Evolutionary conservation across 1,140 invertebrate genomes (phyloP).

Genomic region (Pristionchus pacificus): DNA sequence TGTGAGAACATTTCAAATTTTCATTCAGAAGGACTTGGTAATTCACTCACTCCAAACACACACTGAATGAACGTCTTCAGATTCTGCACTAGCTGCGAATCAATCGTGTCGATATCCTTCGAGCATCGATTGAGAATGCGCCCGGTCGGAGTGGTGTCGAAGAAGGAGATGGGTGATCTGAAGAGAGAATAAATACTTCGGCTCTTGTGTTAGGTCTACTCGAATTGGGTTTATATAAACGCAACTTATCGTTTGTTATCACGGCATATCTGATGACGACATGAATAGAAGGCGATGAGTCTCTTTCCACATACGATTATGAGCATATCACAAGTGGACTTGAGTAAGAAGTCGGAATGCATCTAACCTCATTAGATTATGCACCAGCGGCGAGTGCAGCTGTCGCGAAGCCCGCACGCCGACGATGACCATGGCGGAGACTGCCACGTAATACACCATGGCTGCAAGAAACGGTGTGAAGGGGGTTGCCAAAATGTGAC

Average conservation of each 20-base stretch:
- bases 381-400: constrained; percentile 74
- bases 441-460: constrained; percentile 32
- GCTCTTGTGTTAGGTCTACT: too few relatives aligned
- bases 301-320: too few relatives aligned
- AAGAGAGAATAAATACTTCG: too few relatives aligned
- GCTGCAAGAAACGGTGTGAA: constrained; percentile 31
- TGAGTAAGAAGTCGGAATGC: too few relatives aligned
- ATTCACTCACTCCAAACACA: too few relatives aligned
- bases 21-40: too few relatives aligned
- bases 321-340: too few relatives aligned
- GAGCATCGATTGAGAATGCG: constrained; percentile 70
- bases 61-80: too few relatives aligned
- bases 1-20: not conserved
- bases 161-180: constrained; percentile 65
- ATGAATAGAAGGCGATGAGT: too few relatives aligned
- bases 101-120: constrained; percentile 52
- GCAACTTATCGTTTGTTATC: too few relatives aligned
- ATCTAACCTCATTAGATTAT: constrained; percentile 71
- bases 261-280: too few relatives aligned
- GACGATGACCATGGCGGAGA: constrained; percentile 43
- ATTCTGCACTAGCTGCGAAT: constrained; percentile 39
- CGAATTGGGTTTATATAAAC: too few relatives aligned
- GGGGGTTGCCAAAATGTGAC: constrained; percentile 3
- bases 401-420: constrained; percentile 60
- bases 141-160: constrained; percentile 68